These are phyloP conservation scores for Chloroceryle aenea DNA, from an alignment of 2,113 vertebrate genomes.

Conservation along the genomic window DNA sequence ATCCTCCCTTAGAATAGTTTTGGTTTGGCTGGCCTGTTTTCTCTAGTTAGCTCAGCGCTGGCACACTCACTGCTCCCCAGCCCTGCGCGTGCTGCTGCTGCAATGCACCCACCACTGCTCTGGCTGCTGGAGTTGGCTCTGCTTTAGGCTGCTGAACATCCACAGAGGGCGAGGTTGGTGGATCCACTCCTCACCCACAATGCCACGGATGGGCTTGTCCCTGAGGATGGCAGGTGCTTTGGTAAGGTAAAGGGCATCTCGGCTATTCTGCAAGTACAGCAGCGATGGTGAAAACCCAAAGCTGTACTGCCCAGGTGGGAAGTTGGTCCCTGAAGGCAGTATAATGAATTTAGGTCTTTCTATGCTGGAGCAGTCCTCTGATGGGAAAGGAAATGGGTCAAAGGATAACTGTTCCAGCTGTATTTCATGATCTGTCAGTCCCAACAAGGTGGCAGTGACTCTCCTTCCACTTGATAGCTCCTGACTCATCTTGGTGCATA, in stretches of 20 bases:
- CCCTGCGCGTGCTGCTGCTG: neutral
- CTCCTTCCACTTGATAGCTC: neutral
- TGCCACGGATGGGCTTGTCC: neutral
- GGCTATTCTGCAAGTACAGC: neutral
- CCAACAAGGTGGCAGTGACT: neutral
- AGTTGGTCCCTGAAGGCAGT: neutral
- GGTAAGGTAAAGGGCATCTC: neutral
- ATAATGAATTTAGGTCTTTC: neutral
- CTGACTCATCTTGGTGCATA: fast-evolving
- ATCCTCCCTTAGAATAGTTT: neutral
- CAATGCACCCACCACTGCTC: neutral
- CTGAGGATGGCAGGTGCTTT: neutral
- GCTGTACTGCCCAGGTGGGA: neutral
- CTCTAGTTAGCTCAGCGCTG: neutral
- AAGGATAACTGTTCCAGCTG: neutral
- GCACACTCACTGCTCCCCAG: neutral
- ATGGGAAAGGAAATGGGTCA: neutral
- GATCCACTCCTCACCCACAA: neutral
- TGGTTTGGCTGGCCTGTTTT: neutral
- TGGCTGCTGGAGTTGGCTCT: neutral
- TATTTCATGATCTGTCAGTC: neutral
- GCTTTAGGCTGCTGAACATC: neutral
- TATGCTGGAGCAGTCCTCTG: neutral
- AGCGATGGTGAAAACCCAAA: neutral
- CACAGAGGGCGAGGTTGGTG: neutral